Evolutionary conservation across 2,888 invertebrate species (phyloP).

Genomic region (Amphipyra tragopoginis): DNA sequence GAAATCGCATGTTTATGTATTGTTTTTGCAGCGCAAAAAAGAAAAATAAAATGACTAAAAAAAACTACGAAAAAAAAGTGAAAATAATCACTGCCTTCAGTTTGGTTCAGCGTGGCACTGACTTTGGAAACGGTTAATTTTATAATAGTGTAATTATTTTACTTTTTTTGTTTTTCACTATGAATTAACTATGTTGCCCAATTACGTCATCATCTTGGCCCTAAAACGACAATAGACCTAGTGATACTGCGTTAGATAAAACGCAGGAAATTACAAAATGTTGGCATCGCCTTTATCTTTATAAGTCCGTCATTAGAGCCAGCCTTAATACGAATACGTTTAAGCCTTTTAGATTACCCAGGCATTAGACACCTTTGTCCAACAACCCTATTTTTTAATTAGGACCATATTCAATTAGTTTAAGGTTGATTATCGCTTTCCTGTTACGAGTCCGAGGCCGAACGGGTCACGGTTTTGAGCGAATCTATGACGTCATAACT

Average conservation of each 20-base stretch:
- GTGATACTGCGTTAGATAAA: constrained; percentile 1
- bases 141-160: too few relatives aligned
- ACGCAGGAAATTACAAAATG: constrained; percentile 29
- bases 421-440: constrained; percentile 37
- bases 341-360: constrained; percentile 40
- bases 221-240: background rate
- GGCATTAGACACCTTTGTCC: constrained; percentile 28
- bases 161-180: too few relatives aligned
- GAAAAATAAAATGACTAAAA: too few relatives aligned
- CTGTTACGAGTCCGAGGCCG: constrained; percentile 18
- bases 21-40: too few relatives aligned
- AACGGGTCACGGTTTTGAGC: constrained; percentile 30
- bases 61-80: too few relatives aligned
- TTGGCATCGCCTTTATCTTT: constrained; percentile 39
- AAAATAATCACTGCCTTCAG: too few relatives aligned
- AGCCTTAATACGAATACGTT: constrained; percentile 32
- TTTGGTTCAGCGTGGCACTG: too few relatives aligned
- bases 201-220: background rate
- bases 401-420: constrained; percentile 19
- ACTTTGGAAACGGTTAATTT: too few relatives aligned
- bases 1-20: too few relatives aligned
- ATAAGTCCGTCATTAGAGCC: constrained; percentile 40
- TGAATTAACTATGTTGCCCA: background rate
- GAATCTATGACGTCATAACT: constrained; percentile 38
- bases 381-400: constrained; percentile 24